Evolutionary conservation across 2,113 vertebrate species (phyloP).

Genomic region (Leucopsar rothschildi): DNA sequence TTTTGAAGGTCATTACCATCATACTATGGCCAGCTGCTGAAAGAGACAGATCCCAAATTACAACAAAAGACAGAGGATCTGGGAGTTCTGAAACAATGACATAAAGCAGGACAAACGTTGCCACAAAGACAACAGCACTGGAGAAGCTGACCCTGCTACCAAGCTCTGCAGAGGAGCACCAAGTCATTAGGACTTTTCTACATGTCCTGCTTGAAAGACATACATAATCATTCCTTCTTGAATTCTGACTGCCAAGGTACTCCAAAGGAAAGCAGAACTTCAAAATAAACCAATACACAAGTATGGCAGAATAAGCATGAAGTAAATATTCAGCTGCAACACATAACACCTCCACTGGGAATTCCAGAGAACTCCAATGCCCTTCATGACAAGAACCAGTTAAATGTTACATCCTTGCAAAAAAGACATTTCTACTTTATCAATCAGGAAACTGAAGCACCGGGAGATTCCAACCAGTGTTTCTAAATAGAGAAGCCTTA

Average conservation of each 20-base stretch:
- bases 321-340: not conserved
- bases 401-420: not conserved
- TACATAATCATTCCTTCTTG: not conserved
- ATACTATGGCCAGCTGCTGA: not conserved
- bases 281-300: not conserved
- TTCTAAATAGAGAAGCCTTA: not conserved
- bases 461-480: not conserved
- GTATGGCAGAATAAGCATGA: not conserved
- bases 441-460: not conserved
- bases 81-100: not conserved
- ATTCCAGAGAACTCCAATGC: not conserved
- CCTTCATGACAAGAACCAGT: not conserved
- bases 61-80: not conserved
- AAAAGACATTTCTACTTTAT: not conserved
- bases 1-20: not conserved
- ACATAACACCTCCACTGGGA: not conserved
- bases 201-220: not conserved
- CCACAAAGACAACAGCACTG: not conserved
- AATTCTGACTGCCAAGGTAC: not conserved
- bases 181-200: not conserved
- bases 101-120: not conserved
- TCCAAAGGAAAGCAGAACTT: not conserved
- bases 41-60: not conserved
- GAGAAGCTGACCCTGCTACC: not conserved
- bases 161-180: not conserved